These are phyloP conservation scores for Oreochromis spilurus DNA, from an alignment of 2,113 vertebrate species.

Conservation along the genomic window DNA sequence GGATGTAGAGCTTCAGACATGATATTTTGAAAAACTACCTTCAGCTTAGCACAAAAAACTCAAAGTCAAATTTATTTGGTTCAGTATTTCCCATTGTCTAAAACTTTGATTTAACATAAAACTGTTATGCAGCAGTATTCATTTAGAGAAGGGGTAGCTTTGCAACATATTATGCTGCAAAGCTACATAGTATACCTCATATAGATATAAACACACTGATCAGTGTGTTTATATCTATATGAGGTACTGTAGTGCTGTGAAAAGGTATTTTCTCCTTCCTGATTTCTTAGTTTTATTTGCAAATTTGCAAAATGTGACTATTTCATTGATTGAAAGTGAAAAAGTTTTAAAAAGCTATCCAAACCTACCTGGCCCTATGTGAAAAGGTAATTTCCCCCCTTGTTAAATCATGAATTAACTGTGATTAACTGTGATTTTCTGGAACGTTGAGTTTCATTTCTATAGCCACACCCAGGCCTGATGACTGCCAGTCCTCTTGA, in stretches of 20 bases:
- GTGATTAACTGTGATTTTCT: not conserved
- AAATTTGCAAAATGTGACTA: not conserved
- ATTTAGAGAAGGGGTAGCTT: not conserved
- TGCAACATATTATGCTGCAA: not conserved
- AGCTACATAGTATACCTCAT: no score
- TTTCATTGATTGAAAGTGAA: not conserved
- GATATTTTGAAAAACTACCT: not conserved
- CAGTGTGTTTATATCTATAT: not conserved
- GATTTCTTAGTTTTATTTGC: not conserved
- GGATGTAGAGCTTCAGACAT: fast-evolving
- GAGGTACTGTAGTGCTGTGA: not conserved
- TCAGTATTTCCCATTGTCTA: not conserved
- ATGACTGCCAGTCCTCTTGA: not conserved
- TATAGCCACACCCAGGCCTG: not conserved
- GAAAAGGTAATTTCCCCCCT: not conserved
- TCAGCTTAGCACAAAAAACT: no score
- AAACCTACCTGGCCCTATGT: fast-evolving
- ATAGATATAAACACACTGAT: no score
- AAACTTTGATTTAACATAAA: not conserved
- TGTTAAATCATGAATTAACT: not conserved
- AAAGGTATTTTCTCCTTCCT: not conserved
- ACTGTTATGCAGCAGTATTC: not conserved
- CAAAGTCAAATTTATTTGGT: not conserved
- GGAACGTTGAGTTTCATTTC: not conserved
- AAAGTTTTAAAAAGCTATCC: not conserved